These are phyloP conservation scores for Rallus limicola DNA, from an alignment of 2,113 vertebrate species.

Conservation along the genomic window DNA sequence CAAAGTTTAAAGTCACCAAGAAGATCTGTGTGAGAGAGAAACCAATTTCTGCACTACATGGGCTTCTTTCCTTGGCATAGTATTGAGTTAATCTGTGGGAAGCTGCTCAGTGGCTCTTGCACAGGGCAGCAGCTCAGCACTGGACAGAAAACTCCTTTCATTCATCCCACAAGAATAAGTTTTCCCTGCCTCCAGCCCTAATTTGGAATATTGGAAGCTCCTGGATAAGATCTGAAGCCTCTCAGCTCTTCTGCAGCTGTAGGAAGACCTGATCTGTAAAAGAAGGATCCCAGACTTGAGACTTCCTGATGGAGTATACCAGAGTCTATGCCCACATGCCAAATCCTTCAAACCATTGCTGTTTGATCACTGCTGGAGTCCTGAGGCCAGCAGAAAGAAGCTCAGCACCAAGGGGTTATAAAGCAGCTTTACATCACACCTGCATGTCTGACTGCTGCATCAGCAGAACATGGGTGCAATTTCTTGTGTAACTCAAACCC, in stretches of 20 bases:
- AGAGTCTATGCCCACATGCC: not conserved
- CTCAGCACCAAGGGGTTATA: not conserved
- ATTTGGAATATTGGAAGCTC: not conserved
- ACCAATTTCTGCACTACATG: not conserved
- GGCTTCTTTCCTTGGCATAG: not conserved
- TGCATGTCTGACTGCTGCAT: not conserved
- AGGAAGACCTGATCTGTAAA: not conserved
- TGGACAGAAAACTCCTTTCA: not conserved
- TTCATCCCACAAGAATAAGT: not conserved
- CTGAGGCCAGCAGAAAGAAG: not conserved
- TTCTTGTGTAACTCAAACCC: not conserved
- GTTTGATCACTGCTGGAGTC: not conserved
- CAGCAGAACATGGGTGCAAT: not conserved
- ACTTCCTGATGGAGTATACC: not conserved
- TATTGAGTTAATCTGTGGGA: not conserved
- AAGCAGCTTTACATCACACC: not conserved
- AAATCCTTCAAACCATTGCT: not conserved
- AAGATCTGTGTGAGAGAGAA: not conserved
- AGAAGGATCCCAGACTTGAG: not conserved
- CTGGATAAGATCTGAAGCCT: not conserved
- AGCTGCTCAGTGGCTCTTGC: not conserved
- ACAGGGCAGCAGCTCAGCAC: not conserved
- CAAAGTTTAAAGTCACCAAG: not conserved
- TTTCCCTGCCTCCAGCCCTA: not conserved
- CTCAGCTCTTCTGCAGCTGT: not conserved